These are phyloP conservation scores for Clarias batrachus DNA, from an alignment of 2,113 vertebrate species.

Conservation along the genomic window DNA sequence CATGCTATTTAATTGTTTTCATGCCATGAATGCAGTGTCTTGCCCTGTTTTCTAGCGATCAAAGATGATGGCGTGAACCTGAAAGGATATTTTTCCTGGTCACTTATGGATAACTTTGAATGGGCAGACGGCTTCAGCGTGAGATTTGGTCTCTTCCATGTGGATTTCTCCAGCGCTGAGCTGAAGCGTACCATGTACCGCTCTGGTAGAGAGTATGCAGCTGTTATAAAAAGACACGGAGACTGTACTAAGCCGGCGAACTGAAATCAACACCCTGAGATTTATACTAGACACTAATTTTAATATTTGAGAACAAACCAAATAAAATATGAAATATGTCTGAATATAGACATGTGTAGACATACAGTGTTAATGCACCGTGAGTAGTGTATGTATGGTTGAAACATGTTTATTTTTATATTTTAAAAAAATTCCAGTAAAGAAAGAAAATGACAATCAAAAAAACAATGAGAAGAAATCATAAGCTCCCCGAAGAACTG, in stretches of 20 bases:
- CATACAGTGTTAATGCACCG: neutral
- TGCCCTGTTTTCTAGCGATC: constrained; percentile 62
- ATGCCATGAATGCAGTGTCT: neutral
- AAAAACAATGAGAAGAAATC: neutral
- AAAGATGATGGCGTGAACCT: constrained; percentile 68
- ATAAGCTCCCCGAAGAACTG: neutral
- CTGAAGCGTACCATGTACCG: constrained; percentile 68
- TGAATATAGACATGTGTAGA: neutral
- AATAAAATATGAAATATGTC: neutral
- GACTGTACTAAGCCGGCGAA: neutral
- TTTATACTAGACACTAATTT: neutral
- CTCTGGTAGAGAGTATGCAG: constrained; percentile 75
- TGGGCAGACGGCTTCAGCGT: constrained; percentile 72
- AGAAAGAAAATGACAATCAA: neutral
- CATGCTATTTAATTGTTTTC: neutral
- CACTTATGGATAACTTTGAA: constrained; percentile 81
- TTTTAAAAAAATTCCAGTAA: neutral
- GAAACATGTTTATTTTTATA: neutral
- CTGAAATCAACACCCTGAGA: neutral
- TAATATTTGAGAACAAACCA: neutral
- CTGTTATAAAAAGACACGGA: constrained; percentile 70
- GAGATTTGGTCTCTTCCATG: constrained; percentile 79
- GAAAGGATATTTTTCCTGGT: constrained; percentile 74
- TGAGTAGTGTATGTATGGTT: no score
- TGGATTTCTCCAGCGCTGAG: constrained; percentile 71